Conservation (phyloP, 2,797 vertebrate species). For the Sarcophilus harrisii region DNA sequence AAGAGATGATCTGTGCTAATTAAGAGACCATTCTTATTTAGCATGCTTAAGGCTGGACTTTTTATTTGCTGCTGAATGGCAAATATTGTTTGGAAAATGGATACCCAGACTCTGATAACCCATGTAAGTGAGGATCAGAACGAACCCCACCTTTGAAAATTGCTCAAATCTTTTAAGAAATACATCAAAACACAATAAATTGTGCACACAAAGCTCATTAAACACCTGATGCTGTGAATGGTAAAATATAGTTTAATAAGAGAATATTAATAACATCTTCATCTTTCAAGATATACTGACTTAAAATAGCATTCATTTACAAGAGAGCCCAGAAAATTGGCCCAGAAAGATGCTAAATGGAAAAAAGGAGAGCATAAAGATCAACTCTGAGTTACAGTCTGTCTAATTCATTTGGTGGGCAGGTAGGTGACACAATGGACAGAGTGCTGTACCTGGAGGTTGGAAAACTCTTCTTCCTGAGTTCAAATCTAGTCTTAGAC, state of each 20-base stretch:
- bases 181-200: not conserved
- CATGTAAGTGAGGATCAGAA: not conserved
- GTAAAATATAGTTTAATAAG: constrained; percentile 37
- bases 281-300: not conserved
- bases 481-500: not conserved
- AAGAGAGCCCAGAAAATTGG: not conserved
- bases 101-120: not conserved
- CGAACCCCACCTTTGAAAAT: not conserved
- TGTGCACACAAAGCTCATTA: not conserved
- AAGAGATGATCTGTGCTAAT: not conserved
- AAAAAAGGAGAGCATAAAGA: not conserved
- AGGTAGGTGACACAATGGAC: not conserved
- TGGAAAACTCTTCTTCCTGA: not conserved
- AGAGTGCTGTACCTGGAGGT: not conserved
- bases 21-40: not conserved
- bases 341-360: not conserved
- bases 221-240: not conserved
- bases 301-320: not conserved
- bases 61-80: not conserved
- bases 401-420: not conserved
- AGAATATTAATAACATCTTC: not conserved
- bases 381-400: not conserved
- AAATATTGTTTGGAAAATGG: not conserved
- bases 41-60: not conserved
- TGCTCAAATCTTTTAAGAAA: constrained; percentile 1